Evolutionary conservation across 2,113 vertebrate genomes (phyloP).

Genomic region (cat (Felis catus)): DNA sequence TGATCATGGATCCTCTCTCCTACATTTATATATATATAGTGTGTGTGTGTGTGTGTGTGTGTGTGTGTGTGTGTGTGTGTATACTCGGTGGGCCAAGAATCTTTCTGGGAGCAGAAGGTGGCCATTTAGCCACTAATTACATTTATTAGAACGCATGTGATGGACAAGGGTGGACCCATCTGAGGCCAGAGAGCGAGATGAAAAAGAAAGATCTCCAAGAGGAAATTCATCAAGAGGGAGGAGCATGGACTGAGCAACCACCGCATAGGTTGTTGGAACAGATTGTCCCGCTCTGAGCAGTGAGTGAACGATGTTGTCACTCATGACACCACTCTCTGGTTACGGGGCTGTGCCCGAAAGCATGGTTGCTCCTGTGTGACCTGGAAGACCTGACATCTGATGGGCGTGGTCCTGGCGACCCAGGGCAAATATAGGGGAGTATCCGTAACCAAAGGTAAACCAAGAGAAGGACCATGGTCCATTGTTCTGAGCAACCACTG

Average conservation of each 20-base stretch:
- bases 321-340: neutral
- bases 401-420: neutral
- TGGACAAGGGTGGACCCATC: neutral
- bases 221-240: neutral
- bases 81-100: neutral
- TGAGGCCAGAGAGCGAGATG: neutral
- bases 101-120: neutral
- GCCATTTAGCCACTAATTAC: neutral
- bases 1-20: neutral
- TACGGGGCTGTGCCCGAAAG: neutral
- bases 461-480: neutral
- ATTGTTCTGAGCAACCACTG: neutral
- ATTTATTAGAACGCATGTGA: neutral
- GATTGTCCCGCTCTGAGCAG: neutral
- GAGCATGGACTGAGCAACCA: too few relatives aligned
- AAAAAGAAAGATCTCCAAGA: neutral
- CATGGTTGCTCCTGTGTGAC: neutral
- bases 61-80: too few relatives aligned
- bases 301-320: neutral
- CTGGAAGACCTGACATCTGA: neutral
- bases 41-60: too few relatives aligned
- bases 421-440: neutral
- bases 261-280: neutral
- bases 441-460: neutral
- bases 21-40: neutral